Percentiles rank a stretch among this genome's conserved stretches.
phyloP scores from a whole-genome alignment of 2,888 invertebrate species.

The Argynnis bischoffii region DNA sequence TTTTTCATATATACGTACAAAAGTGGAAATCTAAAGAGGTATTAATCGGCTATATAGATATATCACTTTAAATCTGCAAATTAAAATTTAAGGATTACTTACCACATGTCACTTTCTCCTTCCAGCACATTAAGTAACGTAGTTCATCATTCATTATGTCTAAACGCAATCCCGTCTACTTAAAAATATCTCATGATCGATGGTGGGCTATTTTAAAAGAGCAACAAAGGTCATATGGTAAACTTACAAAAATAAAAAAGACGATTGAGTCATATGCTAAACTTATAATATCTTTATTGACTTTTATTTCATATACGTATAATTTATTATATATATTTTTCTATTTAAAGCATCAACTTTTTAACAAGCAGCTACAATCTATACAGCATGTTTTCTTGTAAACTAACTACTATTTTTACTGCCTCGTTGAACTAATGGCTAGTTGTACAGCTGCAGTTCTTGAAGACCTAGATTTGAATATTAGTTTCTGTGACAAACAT shows the following conservation, averaged over 20 bases:
- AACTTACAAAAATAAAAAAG: slow-evolving; percentile 14
- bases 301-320: not conserved
- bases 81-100: not conserved
- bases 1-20: too few species aligned
- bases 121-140: not conserved
- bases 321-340: not conserved
- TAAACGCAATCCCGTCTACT: slow-evolving; percentile 12
- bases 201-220: slow-evolving; percentile 17
- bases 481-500: too few species aligned
- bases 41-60: too few species aligned
- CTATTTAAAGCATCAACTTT: not conserved
- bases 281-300: slow-evolving; percentile 5
- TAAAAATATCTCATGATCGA: slow-evolving; percentile 17
- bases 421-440: too few species aligned
- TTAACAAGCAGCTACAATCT: not conserved
- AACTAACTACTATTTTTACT: too few species aligned
- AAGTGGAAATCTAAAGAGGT: too few species aligned
- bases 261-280: not conserved
- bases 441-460: too few species aligned
- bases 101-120: not conserved
- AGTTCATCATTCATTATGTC: slow-evolving; percentile 12
- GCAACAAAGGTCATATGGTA: slow-evolving; percentile 23
- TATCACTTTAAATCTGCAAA: not conserved
- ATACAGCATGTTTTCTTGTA: not conserved
- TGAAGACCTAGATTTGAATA: too few species aligned